phyloP scores from a whole-genome alignment of 2,888 invertebrate genomes.

The Sepioteuthis lessoniana region DNA sequence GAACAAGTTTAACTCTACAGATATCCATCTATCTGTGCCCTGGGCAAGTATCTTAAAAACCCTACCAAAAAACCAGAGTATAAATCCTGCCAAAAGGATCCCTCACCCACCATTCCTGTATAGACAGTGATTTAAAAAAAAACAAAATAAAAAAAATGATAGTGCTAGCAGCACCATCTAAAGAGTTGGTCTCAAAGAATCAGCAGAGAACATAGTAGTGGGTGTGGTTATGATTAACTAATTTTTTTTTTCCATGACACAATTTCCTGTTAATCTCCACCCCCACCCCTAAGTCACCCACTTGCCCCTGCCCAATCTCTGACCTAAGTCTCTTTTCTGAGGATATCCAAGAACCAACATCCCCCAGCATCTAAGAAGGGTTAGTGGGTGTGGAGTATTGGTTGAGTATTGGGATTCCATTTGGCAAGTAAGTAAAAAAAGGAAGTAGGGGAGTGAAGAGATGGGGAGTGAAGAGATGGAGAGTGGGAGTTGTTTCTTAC shows the following conservation, averaged over 20 bases:
- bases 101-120: neutral
- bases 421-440: too few species aligned
- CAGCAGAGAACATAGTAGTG: neutral
- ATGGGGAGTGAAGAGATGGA: too few species aligned
- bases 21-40: neutral
- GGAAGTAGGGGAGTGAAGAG: too few species aligned
- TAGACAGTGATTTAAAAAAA: neutral
- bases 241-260: neutral
- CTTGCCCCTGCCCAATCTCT: neutral
- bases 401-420: too few species aligned
- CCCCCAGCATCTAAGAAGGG: neutral
- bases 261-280: neutral
- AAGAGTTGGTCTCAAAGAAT: neutral
- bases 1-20: too few species aligned
- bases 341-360: neutral
- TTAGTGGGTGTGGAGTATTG: neutral
- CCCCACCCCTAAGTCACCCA: neutral
- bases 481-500: too few species aligned
- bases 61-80: neutral
- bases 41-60: neutral
- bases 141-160: neutral
- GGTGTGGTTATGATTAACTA: neutral
- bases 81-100: neutral
- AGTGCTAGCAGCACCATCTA: neutral
- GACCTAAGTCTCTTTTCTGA: neutral